Evolutionary conservation across 2,888 invertebrate species (phyloP), one percentile per base, ranked within the genome.

Genomic region (Orgyia antiqua): DNA sequence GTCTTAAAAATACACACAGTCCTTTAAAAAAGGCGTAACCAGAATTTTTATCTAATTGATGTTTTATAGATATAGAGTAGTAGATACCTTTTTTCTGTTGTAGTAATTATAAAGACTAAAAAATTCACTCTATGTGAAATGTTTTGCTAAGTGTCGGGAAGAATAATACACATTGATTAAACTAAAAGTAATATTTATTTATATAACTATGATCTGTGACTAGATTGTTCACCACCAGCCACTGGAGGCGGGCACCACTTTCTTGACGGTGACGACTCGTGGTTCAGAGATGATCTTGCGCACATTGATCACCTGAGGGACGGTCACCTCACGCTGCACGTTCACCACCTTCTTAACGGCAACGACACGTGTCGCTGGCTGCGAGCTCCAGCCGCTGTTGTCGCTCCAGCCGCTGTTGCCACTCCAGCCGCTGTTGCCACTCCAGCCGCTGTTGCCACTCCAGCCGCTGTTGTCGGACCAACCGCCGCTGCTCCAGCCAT

Each of bases 201-300:
- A n/a, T n/a, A n/a, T n/a, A n/a, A n/a, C n/a, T n/a, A n/a, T n/a
- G n/a, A n/a, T n/a, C n/a, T n/a, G n/a, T n/a, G n/a, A n/a, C n/a
- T n/a, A n/a, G n/a, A n/a, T n/a, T n/a, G n/a, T n/a, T n/a, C 6
- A 30, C 33, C 11, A 25, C 32, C n/a, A n/a, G 13, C 31, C 27
- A 3, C 8, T 8, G 18, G 60, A 58, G 33, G 51, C 37, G 29
- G 62, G 47, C 28, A 58, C 54, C 9, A 68, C 48, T 45, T 66
- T 58, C 44, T 67, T 56, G 42, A 65, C 71, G 27, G 66, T 55
- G 40, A 78, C 61, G 36, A 70, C 64, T 44, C 67, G 68, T 23
- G 68, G 71, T 24, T 57, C 68, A 38, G 70, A 65, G 42, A 77
- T 60, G 12, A 67, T 51, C 46, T 65, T 73, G 38, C 54, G 66